These are phyloP conservation scores for Petrocephalus schoutedeni DNA, from an alignment of 2,797 vertebrate genomes.

Conservation along the genomic window DNA sequence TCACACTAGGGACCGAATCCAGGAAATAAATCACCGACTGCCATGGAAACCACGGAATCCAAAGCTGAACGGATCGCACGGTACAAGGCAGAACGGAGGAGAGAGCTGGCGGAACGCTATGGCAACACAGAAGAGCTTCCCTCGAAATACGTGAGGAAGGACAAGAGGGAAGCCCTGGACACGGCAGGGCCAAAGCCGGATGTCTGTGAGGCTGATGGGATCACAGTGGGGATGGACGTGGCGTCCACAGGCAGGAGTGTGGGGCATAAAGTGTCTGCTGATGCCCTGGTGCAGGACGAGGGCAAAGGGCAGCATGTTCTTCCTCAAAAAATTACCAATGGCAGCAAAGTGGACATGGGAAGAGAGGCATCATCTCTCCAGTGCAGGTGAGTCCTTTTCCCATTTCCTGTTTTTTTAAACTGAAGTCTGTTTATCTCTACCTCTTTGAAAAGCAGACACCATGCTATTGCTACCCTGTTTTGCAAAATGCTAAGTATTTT, in stretches of 20 bases:
- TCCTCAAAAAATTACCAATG: slow-evolving; percentile 16
- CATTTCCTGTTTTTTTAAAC: background rate
- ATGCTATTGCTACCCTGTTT: background rate
- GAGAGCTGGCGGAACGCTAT: slow-evolving; percentile 67
- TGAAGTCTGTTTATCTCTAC: background rate
- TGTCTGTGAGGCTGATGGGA: slow-evolving; percentile 34
- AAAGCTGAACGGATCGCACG: slow-evolving; percentile 74
- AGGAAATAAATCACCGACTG: slow-evolving; percentile 46
- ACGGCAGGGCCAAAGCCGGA: slow-evolving; percentile 30
- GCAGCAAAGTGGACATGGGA: background rate
- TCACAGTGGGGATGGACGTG: slow-evolving; percentile 5
- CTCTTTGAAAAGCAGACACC: background rate
- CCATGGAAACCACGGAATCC: slow-evolving; percentile 59
- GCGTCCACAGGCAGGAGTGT: slow-evolving; percentile 37
- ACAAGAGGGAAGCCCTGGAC: slow-evolving; percentile 34
- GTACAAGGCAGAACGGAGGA: slow-evolving; percentile 71
- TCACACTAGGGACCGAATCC: background rate
- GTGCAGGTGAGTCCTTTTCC: slow-evolving; percentile 11
- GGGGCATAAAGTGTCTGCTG: slow-evolving; percentile 37
- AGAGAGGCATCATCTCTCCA: background rate
- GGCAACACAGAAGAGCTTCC: slow-evolving; percentile 60
- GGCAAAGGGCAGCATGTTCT: slow-evolving; percentile 33
- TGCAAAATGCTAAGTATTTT: slow-evolving; percentile 14
- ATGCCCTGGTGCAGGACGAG: slow-evolving; percentile 34
- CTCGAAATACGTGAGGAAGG: slow-evolving; percentile 57